Evolutionary conservation across 2,797 vertebrate genomes (phyloP).

Genomic region (Hydrophis major): DNA sequence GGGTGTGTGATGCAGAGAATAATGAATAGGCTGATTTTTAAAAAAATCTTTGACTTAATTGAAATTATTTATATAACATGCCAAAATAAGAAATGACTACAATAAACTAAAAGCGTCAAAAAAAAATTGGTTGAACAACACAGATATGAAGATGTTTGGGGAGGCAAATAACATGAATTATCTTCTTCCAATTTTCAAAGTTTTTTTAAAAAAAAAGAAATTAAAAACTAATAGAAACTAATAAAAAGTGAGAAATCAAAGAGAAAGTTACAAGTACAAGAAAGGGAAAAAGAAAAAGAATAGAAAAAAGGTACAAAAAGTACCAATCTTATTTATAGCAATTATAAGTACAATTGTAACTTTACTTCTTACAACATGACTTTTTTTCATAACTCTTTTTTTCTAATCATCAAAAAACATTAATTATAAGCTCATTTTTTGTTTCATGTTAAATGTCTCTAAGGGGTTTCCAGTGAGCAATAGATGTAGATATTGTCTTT

Average conservation of each 20-base stretch:
- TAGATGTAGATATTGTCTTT: background rate
- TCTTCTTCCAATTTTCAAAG: slow-evolving; percentile 66
- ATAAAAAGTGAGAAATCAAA: background rate
- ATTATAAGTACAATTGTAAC: background rate
- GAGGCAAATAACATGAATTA: slow-evolving; percentile 74
- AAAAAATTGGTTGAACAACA: slow-evolving; percentile 59
- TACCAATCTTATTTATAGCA: background rate
- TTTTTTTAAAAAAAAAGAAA: background rate
- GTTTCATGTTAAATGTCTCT: background rate
- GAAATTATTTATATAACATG: slow-evolving; percentile 62
- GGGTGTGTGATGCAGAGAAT: slow-evolving; percentile 6
- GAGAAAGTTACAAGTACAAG: background rate
- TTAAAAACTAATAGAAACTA: background rate
- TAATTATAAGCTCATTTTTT: background rate
- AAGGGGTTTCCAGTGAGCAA: background rate
- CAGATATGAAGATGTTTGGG: slow-evolving; percentile 63
- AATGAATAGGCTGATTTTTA: slow-evolving; percentile 50
- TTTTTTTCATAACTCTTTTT: background rate
- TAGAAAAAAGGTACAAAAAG: background rate
- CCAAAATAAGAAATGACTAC: slow-evolving; percentile 59
- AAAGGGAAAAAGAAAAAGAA: background rate
- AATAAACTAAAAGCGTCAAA: slow-evolving; percentile 57
- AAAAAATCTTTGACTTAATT: slow-evolving; percentile 58
- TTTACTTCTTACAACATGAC: background rate
- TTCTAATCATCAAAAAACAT: background rate